phyloP scores from a whole-genome alignment of 2,888 invertebrate species.

The Luperina testacea region DNA sequence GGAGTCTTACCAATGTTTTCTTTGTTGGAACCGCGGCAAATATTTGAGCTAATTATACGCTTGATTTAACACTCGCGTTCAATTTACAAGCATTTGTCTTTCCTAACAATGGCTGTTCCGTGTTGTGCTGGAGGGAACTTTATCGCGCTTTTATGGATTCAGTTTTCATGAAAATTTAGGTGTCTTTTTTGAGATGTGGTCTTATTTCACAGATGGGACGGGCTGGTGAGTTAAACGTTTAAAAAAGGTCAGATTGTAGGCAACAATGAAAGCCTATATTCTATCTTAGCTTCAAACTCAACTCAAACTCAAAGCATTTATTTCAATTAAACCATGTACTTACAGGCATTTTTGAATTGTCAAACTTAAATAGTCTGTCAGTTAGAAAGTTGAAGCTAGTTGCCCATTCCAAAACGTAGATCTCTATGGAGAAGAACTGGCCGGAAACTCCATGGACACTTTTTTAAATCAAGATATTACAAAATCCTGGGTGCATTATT shows the following conservation, averaged over 20 bases:
- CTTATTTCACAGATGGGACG: background rate
- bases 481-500: too few species aligned
- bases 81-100: slow-evolving; percentile 77
- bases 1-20: slow-evolving; percentile 70
- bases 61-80: slow-evolving; percentile 80
- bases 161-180: background rate
- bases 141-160: slow-evolving; percentile 23
- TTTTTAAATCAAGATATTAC: too few species aligned
- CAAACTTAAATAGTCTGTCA: too few species aligned
- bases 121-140: slow-evolving; percentile 45
- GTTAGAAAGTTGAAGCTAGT: too few species aligned
- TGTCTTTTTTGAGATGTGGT: background rate
- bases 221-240: background rate
- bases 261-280: background rate
- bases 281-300: background rate
- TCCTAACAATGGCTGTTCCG: slow-evolving; percentile 72
- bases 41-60: slow-evolving; percentile 81
- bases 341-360: too few species aligned
- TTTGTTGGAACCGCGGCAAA: slow-evolving; percentile 69
- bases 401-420: too few species aligned
- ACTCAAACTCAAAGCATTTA: too few species aligned
- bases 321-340: too few species aligned
- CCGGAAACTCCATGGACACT: too few species aligned
- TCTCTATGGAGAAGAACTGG: too few species aligned
- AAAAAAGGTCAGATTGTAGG: background rate